phyloP scores from a whole-genome alignment of 1,140 invertebrate species.

The Rhagoletis zephyria region DNA sequence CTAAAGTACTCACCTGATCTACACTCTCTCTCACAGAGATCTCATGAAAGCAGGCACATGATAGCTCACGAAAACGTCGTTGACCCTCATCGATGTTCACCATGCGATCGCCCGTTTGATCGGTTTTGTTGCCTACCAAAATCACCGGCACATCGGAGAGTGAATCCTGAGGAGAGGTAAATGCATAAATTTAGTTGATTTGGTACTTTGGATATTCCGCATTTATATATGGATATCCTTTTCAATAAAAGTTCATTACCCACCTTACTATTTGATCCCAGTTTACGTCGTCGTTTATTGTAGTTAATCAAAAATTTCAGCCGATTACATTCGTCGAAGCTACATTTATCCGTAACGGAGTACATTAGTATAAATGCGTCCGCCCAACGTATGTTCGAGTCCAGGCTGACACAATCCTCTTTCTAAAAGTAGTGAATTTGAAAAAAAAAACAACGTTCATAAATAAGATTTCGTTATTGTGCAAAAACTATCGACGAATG shows the following conservation, averaged over 20 bases:
- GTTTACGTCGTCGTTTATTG: constrained; percentile 80
- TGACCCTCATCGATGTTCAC: constrained; percentile 82
- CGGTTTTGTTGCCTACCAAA: constrained; percentile 86
- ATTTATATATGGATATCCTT: too few relatives aligned
- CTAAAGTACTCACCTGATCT: constrained; percentile 77
- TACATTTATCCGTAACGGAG: constrained; percentile 86
- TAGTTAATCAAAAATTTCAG: constrained; percentile 86
- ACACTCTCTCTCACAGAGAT: constrained; percentile 87
- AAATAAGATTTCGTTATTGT: too few relatives aligned
- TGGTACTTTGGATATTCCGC: neutral
- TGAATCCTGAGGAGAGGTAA: constrained; percentile 72
- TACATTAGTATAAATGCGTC: constrained; percentile 90
- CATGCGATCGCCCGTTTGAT: constrained; percentile 84
- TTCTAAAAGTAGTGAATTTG: constrained; percentile 74
- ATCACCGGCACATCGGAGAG: constrained; percentile 81
- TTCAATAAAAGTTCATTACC: constrained; percentile 52
- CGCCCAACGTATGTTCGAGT: constrained; percentile 86
- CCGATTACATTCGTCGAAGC: constrained; percentile 87
- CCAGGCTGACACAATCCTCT: constrained; percentile 79
- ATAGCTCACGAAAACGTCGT: constrained; percentile 82
- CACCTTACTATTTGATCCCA: constrained; percentile 75
- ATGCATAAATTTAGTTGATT: neutral
- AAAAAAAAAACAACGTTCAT: neutral
- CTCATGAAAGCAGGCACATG: constrained; percentile 87
- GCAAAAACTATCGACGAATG: too few relatives aligned